Evolutionary conservation across 2,797 vertebrate species (phyloP).

Genomic region (Hemibagrus guttatus): DNA sequence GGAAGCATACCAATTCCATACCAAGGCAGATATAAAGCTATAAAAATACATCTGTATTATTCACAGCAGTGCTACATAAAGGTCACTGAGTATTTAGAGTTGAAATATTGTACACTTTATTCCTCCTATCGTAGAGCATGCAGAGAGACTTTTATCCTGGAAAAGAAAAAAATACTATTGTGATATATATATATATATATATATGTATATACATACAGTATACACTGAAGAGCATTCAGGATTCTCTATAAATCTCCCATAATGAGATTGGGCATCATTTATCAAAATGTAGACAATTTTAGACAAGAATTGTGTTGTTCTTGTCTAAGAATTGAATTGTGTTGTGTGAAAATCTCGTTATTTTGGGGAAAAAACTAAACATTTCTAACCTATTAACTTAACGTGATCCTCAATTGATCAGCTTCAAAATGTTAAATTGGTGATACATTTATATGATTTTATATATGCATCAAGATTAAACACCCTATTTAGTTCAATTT

Average conservation of each 20-base stretch:
- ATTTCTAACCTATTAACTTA: background rate
- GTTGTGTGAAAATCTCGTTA: background rate
- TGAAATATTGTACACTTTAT: background rate
- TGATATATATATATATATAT: background rate
- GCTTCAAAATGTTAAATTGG: background rate
- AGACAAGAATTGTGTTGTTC: background rate
- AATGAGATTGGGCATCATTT: background rate
- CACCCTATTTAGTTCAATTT: background rate
- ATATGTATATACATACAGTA: background rate
- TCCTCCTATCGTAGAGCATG: background rate
- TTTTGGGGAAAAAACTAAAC: background rate
- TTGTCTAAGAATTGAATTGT: too few relatives aligned
- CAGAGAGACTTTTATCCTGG: background rate
- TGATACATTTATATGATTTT: background rate
- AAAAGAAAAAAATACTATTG: background rate
- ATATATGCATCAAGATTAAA: background rate
- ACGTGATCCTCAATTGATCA: background rate
- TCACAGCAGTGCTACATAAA: background rate
- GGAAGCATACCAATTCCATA: slow-evolving; percentile 1
- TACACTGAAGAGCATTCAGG: background rate
- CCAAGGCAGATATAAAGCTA: background rate
- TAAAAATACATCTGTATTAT: background rate
- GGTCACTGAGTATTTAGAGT: background rate
- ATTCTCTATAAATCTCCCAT: background rate
- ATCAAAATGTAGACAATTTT: background rate